phyloP scores from a whole-genome alignment of 2,113 vertebrate species.

The Lepus timidus region DNA sequence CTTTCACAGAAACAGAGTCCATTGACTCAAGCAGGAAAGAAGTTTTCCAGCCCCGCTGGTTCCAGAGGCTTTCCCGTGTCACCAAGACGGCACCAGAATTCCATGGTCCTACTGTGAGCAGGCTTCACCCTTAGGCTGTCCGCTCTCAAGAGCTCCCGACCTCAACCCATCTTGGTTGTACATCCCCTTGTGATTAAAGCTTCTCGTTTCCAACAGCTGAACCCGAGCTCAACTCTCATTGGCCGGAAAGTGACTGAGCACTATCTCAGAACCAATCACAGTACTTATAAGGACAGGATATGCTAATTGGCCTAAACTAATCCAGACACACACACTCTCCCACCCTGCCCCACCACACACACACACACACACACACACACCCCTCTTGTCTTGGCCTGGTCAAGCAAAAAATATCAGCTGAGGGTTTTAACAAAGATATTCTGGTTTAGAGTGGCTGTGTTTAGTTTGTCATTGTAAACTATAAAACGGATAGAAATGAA shows the following conservation, averaged over 20 bases:
- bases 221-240: background rate
- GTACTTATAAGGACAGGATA: background rate
- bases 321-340: background rate
- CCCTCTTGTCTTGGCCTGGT: background rate
- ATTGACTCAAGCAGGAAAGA: background rate
- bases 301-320: background rate
- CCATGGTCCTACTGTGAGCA: background rate
- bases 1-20: background rate
- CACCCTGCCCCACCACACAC: too few species aligned
- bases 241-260: background rate
- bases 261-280: background rate
- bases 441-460: background rate
- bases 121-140: background rate
- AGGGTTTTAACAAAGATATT: background rate
- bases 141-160: background rate
- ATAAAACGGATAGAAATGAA: conserved; percentile 20
- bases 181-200: background rate
- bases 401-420: background rate
- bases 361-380: too few species aligned
- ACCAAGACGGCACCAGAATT: background rate
- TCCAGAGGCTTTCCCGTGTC: background rate
- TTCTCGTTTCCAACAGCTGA: background rate
- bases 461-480: background rate
- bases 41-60: background rate
- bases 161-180: background rate